These are phyloP conservation scores for Lasioglossum vierecki DNA, from an alignment of 2,888 invertebrate genomes.

Conservation along the genomic window DNA sequence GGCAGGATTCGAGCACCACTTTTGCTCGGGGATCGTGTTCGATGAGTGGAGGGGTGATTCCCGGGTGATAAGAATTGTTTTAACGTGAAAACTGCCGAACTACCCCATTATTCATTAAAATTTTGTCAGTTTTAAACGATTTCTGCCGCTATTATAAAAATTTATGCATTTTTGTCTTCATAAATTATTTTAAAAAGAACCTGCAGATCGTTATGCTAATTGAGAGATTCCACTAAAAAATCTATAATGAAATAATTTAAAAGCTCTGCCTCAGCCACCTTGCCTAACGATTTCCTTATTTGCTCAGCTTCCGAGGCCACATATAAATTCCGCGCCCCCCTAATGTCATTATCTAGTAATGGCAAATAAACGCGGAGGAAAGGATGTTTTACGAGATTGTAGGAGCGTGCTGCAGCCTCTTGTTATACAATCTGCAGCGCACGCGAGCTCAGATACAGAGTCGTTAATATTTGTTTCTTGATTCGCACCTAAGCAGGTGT, in stretches of 20 bases:
- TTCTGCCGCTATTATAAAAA: too few species aligned
- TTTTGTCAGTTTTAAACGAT: too few species aligned
- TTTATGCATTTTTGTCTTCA: too few species aligned
- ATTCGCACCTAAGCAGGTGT: constrained; percentile 78
- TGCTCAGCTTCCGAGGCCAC: neutral
- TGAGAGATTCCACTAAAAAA: too few species aligned
- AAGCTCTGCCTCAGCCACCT: neutral
- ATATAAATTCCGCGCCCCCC: neutral
- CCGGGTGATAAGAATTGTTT: neutral
- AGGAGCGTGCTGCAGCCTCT: neutral
- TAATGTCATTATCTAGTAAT: neutral
- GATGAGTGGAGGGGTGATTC: neutral
- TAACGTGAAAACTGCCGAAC: neutral
- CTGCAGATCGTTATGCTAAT: too few species aligned
- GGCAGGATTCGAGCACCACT: neutral
- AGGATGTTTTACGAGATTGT: constrained; percentile 6
- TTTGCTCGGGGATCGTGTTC: neutral
- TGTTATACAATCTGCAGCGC: neutral
- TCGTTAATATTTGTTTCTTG: constrained; percentile 75
- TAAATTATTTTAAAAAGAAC: too few species aligned
- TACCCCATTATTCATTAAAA: too few species aligned
- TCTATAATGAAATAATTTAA: too few species aligned
- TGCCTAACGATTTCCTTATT: neutral
- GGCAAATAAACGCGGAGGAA: neutral
- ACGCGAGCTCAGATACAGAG: constrained; percentile 29